Evolutionary conservation across 1,140 invertebrate genomes (phyloP).

Genomic region (Paralvinella palmiformis): DNA sequence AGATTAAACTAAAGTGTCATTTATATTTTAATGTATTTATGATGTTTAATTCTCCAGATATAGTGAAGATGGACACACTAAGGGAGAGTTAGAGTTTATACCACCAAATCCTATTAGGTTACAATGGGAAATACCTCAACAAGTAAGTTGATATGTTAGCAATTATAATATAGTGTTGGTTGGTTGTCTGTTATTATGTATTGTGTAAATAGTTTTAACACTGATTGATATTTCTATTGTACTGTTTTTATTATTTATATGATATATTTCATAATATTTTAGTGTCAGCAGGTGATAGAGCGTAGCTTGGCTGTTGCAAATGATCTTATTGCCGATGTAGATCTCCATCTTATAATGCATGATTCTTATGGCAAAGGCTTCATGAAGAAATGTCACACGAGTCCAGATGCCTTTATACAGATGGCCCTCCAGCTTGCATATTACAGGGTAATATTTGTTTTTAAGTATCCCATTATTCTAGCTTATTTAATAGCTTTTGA

Average conservation of each 20-base stretch:
- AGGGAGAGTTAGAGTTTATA: conserved; percentile 64
- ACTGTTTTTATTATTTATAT: not conserved
- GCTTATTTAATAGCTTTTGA: not conserved
- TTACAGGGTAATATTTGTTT: conserved; percentile 63
- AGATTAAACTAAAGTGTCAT: not conserved
- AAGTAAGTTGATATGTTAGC: conserved; percentile 29
- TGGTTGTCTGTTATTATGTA: not conserved
- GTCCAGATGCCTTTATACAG: conserved; percentile 94
- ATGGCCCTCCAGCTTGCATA: conserved; percentile 93
- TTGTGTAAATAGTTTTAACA: not conserved
- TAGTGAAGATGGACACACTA: conserved; percentile 69
- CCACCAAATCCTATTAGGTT: conserved; percentile 77
- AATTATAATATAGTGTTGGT: not conserved
- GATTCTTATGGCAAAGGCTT: conserved; percentile 88
- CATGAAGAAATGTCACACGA: conserved; percentile 84
- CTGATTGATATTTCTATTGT: not conserved
- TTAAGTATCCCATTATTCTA: too few relatives aligned
- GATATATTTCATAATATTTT: conserved; percentile 9
- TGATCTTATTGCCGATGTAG: conserved; percentile 69
- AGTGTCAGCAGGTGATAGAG: conserved; percentile 39
- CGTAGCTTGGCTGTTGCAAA: conserved; percentile 47
- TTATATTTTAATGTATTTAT: not conserved
- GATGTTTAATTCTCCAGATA: conserved; percentile 59
- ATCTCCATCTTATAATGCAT: conserved; percentile 77
- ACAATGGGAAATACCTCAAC: conserved; percentile 61